A percentile compares a stretch with the other conserved stretches of the same genome.
These are phyloP conservation scores for Sebastes taczanowskii DNA, from an alignment of 2,797 vertebrate genomes.

Conservation along the genomic window DNA sequence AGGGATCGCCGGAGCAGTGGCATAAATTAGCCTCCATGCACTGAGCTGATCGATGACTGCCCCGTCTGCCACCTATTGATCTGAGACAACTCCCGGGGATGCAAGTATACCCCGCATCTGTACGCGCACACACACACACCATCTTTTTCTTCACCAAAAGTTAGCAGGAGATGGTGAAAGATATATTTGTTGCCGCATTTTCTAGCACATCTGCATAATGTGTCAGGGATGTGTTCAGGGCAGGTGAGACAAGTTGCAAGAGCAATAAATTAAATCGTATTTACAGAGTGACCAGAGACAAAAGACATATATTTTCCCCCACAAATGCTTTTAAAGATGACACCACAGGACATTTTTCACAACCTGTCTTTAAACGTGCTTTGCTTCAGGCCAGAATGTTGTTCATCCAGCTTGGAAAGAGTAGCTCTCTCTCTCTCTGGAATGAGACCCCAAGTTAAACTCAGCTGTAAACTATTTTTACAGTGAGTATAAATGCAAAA, in stretches of 20 bases:
- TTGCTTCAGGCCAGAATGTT: conserved; percentile 26
- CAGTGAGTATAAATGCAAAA: not conserved
- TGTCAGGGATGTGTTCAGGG: not conserved
- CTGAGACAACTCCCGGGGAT: conserved; percentile 68
- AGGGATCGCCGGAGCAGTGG: conserved; percentile 73
- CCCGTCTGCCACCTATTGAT: conserved; percentile 81
- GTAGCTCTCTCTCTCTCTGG: not conserved
- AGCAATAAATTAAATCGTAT: not conserved
- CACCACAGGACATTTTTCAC: not conserved
- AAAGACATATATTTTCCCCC: not conserved
- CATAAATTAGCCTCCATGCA: conserved; percentile 82
- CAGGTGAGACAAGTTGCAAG: not conserved
- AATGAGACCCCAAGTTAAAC: not conserved
- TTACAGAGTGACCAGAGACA: conserved; percentile 3
- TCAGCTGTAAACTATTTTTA: not conserved
- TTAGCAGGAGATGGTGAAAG: not conserved
- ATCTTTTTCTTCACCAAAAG: conserved; percentile 14
- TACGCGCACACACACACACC: not conserved
- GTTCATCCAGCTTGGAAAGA: not conserved
- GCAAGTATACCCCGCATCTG: conserved; percentile 59
- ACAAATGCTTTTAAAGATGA: conserved; percentile 7
- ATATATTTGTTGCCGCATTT: not conserved
- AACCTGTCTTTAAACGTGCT: conserved; percentile 6
- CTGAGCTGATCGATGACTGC: conserved; percentile 82
- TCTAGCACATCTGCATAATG: not conserved